phyloP scores from a whole-genome alignment of 2,797 vertebrate species.

The Molossus alvarezi region DNA sequence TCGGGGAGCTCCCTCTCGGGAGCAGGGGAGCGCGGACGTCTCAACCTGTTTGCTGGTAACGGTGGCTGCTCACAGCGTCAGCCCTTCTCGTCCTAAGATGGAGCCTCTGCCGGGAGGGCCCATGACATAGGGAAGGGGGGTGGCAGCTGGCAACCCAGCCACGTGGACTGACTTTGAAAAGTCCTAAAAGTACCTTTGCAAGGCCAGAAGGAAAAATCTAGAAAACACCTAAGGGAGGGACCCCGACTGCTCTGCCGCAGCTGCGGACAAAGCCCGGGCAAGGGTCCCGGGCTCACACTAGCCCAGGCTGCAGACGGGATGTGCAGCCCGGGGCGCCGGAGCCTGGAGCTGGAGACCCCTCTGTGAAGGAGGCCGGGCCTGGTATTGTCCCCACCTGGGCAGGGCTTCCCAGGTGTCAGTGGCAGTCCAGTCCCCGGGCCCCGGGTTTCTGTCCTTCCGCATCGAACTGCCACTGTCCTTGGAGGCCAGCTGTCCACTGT shows the following conservation, averaged over 20 bases:
- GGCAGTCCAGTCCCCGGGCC: not conserved
- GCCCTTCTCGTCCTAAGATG: not conserved
- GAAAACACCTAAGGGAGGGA: not conserved
- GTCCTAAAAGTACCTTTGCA: not conserved
- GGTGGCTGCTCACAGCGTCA: no score
- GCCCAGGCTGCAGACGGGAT: not conserved
- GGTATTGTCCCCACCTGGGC: not conserved
- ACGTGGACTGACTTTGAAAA: not conserved
- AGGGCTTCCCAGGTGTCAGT: accelerated
- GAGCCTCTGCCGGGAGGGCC: not conserved
- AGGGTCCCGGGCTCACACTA: not conserved
- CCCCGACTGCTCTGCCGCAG: not conserved
- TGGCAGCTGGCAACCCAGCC: not conserved
- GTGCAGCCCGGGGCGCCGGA: not conserved
- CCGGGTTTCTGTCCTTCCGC: not conserved
- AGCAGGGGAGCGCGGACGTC: not conserved
- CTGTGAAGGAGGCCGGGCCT: not conserved
- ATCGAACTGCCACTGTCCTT: not conserved
- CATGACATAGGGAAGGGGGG: no score
- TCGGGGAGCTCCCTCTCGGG: not conserved
- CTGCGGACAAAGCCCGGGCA: not conserved
- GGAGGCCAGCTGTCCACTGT: not conserved
- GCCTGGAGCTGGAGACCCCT: not conserved
- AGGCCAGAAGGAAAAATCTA: not conserved
- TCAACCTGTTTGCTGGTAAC: no score